Evolutionary conservation across 30 jellyfish, hydroid and myxozoan species (phyloP).

Genomic region (Catostylus mosaicus): DNA sequence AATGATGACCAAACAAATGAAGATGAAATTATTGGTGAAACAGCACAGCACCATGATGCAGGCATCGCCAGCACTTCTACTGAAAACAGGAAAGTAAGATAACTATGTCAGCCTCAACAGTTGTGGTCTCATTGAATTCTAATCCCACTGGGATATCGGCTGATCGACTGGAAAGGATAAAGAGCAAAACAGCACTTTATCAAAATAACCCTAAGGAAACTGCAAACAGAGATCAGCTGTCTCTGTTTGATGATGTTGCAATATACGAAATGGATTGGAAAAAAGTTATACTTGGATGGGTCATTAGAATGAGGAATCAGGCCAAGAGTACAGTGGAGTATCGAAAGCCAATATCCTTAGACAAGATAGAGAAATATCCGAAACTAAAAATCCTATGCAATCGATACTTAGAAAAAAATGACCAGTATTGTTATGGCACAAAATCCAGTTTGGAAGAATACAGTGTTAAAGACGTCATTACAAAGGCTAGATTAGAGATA

Average conservation of each 20-base stretch:
- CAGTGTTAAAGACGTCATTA: background rate
- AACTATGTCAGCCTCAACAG: background rate
- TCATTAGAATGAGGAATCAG: slow-evolving; percentile 20
- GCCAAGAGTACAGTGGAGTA: slow-evolving; percentile 15
- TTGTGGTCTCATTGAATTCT: background rate
- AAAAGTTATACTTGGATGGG: slow-evolving; percentile 9
- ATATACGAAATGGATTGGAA: slow-evolving; percentile 4
- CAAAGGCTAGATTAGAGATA: background rate
- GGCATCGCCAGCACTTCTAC: background rate
- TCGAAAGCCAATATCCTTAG: slow-evolving; percentile 14
- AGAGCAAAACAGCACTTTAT: background rate
- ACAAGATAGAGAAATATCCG: slow-evolving; percentile 8
- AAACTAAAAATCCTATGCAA: no score
- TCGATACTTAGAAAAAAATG: no score
- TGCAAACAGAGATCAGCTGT: slow-evolving; percentile 17
- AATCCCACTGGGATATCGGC: slow-evolving; percentile 9
- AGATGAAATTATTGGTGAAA: background rate
- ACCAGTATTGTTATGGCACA: no score
- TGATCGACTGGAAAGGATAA: slow-evolving; percentile 16
- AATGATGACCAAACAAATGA: slow-evolving; percentile 18
- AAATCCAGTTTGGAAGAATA: background rate
- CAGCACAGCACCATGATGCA: slow-evolving; percentile 1
- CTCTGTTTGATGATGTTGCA: slow-evolving; percentile 39
- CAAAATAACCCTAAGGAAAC: background rate
- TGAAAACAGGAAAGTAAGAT: background rate